Base-by-base conservation (phyloP, 2,888 invertebrate genomes). In the Germaria angustata region DNA sequence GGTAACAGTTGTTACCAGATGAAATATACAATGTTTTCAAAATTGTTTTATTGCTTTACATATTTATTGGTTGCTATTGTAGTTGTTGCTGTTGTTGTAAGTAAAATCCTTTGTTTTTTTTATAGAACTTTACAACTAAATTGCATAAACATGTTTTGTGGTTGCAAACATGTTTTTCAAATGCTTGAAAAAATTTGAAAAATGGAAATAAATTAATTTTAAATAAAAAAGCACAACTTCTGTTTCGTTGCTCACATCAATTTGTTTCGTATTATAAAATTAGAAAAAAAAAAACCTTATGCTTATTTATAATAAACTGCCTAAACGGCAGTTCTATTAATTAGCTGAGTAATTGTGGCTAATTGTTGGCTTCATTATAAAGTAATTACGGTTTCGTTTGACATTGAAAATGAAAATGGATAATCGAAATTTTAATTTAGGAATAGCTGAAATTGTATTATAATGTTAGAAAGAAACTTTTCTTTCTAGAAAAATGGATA, bases 141-240 rank as follows among this genome's bases (percentile, higher is more conserved):
- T 77, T 72, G 81, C 66, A 77, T 66, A 73, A 81, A 73, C 81
- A 73, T 81, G 81, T 81, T 81, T 68, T 81, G 81, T 73, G 81
- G 81, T 78, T 77, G 59, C 46, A 72, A 73, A 78, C 77, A 77
- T 73, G 77, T 78, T 68, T 46, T 49, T 68, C 77, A 81, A 72
- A 66, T 76, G 76, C 22, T 49, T 28, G 63, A 17, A 15, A 53
- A 68, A 8, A 39, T 15, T 15, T 9, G 13, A n/a, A 15, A 53
- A 28, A 24, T 51, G 20, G 15, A 68, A 63, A 46, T 69, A 20
- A 39, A 39, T 66, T 57, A 39, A 11, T 57, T 53, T 39, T 39
- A 0, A 17, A 22, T 63, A 63, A 44, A 7, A 51, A 20, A 28
- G 1, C 3, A 8, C 9, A n/a, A 22, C 4, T 13, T 59, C 53